phyloP scores from a whole-genome alignment of 2,797 vertebrate genomes.

The Oreochromis grahami region DNA sequence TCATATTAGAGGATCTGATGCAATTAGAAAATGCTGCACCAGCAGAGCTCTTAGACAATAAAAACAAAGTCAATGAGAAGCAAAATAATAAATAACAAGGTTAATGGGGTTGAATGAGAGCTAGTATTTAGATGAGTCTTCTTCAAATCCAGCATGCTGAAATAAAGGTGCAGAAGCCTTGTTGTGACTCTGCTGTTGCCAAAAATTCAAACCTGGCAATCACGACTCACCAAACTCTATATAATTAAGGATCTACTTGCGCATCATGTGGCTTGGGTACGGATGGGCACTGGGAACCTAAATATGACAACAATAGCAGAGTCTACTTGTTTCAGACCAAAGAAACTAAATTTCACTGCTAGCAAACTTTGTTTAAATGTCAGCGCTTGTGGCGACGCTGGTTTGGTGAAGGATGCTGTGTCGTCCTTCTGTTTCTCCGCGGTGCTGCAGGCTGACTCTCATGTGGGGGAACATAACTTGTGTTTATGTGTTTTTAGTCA shows the following conservation, averaged over 20 bases:
- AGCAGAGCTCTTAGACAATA: not conserved
- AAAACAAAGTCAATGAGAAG: not conserved
- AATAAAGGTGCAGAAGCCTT: not conserved
- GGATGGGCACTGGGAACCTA: not conserved
- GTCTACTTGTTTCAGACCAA: not conserved
- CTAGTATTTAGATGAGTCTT: not conserved
- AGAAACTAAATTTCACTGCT: not conserved
- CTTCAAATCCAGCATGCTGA: not conserved
- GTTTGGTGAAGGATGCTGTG: not conserved
- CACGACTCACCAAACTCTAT: not conserved
- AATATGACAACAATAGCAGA: not conserved
- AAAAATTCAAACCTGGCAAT: not conserved
- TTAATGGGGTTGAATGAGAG: not conserved
- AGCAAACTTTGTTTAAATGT: not conserved
- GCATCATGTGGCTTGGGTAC: not conserved
- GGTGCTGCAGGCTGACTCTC: not conserved
- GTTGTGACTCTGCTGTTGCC: not conserved
- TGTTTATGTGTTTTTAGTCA: not conserved
- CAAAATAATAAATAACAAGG: not conserved
- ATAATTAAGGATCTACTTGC: not conserved
- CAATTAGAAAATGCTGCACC: not conserved
- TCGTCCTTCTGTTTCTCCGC: not conserved
- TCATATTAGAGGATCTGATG: not conserved
- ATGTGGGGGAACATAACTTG: not conserved
- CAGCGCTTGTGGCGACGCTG: not conserved